phyloP scores from a whole-genome alignment of 2,113 vertebrate genomes.

The Hippocampus guttulatus region DNA sequence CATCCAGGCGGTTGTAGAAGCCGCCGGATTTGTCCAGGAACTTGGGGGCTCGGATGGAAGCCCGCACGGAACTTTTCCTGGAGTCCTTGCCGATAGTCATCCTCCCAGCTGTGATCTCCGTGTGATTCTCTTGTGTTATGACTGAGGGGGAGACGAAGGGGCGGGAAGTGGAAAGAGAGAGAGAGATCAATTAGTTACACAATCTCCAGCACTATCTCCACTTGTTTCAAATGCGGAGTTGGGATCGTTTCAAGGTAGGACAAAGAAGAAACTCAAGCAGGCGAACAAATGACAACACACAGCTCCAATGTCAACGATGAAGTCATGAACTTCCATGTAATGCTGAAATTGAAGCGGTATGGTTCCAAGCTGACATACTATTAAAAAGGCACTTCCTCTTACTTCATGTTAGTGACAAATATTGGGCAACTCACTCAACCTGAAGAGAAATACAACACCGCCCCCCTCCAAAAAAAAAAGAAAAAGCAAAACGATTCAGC shows the following conservation, averaged over 20 bases:
- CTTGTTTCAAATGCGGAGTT: not conserved
- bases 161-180: not conserved
- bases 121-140: not conserved
- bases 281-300: too few relatives aligned
- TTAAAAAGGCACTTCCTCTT: too few relatives aligned
- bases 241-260: not conserved
- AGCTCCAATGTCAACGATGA: too few relatives aligned
- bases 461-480: too few relatives aligned
- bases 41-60: slow-evolving; percentile 64
- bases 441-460: too few relatives aligned
- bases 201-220: not conserved
- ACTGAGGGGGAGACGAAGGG: not conserved
- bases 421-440: too few relatives aligned
- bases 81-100: slow-evolving; percentile 74
- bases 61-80: slow-evolving; percentile 54
- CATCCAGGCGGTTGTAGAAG: slow-evolving; percentile 72
- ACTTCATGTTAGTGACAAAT: too few relatives aligned
- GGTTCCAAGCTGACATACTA: too few relatives aligned
- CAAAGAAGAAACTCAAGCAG: not conserved
- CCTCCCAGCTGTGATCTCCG: slow-evolving; percentile 10
- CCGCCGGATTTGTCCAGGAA: slow-evolving; percentile 70
- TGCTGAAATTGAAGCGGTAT: too few relatives aligned
- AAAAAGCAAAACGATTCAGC: too few relatives aligned
- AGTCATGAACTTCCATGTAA: too few relatives aligned
- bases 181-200: not conserved